Conservation (phyloP, 2,113 vertebrate genomes). For the Tiliqua scincoides region DNA sequence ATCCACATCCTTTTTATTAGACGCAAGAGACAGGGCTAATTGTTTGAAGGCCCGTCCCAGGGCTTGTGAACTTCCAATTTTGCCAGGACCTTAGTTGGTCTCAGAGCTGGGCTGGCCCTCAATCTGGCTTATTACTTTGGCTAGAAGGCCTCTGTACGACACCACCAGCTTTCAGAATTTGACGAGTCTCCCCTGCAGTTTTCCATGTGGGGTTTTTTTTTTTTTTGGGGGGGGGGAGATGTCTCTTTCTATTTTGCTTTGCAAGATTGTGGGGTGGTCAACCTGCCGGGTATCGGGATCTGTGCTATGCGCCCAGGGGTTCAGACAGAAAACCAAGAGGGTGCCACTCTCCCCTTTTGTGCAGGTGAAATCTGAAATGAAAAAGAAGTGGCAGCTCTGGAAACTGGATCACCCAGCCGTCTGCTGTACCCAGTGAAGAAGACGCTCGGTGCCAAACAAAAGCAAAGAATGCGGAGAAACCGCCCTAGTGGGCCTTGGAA, state of each 20-base stretch:
- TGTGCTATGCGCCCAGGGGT: background rate
- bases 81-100: too few relatives aligned
- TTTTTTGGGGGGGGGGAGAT: too few relatives aligned
- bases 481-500: background rate
- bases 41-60: too few relatives aligned
- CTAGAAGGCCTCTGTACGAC: background rate
- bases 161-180: background rate
- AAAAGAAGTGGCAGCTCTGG: constrained; percentile 80
- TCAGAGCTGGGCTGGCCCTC: background rate
- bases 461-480: fast-evolving
- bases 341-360: background rate
- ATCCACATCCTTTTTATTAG: too few relatives aligned
- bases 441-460: fast-evolving
- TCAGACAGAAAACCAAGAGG: background rate
- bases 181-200: background rate
- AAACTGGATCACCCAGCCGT: constrained; percentile 64
- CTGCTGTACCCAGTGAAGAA: constrained; percentile 75
- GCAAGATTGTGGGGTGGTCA: background rate
- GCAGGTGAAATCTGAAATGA: constrained; percentile 83
- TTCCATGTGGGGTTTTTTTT: too few relatives aligned
- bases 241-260: too few relatives aligned
- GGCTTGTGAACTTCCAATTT: too few relatives aligned
- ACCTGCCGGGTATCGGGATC: background rate
- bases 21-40: too few relatives aligned
- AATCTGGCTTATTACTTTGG: too few relatives aligned